Evolutionary conservation across 1,140 invertebrate species (phyloP).

Genomic region (Diplogasteroides magnus): DNA sequence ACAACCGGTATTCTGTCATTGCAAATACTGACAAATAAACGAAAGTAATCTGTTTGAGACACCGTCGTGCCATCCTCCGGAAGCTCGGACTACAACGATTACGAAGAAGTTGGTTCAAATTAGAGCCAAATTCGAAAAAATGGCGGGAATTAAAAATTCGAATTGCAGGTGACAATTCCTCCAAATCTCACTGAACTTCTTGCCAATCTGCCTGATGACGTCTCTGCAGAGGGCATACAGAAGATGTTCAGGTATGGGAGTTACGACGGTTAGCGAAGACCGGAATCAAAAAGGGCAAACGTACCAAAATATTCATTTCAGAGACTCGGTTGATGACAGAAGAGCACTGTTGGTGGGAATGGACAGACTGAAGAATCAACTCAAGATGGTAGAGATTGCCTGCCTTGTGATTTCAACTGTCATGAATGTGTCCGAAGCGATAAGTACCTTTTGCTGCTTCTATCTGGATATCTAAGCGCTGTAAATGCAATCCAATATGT

Average conservation of each 20-base stretch:
- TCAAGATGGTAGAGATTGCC: slow-evolving; percentile 8
- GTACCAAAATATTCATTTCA: slow-evolving; percentile 12
- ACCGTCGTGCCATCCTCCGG: slow-evolving; percentile 31
- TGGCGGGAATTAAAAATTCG: too few relatives aligned
- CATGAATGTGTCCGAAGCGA: too few relatives aligned
- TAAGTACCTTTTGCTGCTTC: too few relatives aligned
- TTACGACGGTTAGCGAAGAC: slow-evolving; percentile 3
- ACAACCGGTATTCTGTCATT: too few relatives aligned
- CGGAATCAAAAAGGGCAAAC: neutral
- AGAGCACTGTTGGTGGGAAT: slow-evolving; percentile 42
- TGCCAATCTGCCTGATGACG: slow-evolving; percentile 49
- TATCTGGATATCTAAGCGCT: too few relatives aligned
- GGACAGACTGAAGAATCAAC: slow-evolving; percentile 39
- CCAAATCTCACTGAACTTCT: slow-evolving; percentile 49
- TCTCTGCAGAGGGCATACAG: slow-evolving; percentile 45
- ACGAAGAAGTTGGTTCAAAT: too few relatives aligned
- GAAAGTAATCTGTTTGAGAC: too few relatives aligned
- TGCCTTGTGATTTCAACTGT: too few relatives aligned
- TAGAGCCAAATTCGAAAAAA: too few relatives aligned
- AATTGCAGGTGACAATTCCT: slow-evolving; percentile 51
- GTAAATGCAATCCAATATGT: too few relatives aligned
- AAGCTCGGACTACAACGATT: slow-evolving; percentile 49
- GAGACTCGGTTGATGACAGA: slow-evolving; percentile 46
- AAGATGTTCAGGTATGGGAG: slow-evolving; percentile 37
- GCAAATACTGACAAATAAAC: too few relatives aligned